phyloP scores from a whole-genome alignment of 2,888 invertebrate species.

The Reticulitermes lucifugus region DNA sequence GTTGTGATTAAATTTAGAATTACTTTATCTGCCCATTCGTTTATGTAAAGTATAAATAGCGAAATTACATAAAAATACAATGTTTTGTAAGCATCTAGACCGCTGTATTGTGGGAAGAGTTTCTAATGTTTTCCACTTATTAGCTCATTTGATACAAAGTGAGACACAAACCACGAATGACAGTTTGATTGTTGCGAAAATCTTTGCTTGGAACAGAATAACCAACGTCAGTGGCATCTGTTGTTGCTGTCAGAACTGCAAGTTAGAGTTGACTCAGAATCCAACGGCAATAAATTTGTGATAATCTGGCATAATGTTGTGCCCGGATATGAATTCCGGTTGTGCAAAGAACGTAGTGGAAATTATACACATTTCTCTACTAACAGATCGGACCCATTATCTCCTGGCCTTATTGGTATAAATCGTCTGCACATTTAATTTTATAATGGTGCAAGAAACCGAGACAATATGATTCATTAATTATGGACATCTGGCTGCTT shows the following conservation, averaged over 20 bases:
- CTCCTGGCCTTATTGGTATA: not conserved
- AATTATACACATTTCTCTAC: not conserved
- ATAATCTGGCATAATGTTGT: not conserved
- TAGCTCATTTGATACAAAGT: too few relatives aligned
- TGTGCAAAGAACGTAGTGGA: not conserved
- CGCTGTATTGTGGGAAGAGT: too few relatives aligned
- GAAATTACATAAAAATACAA: too few relatives aligned
- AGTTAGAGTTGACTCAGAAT: slow-evolving; percentile 1
- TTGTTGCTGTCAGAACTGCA: slow-evolving; percentile 4
- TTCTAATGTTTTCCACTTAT: too few relatives aligned
- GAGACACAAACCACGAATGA: not conserved
- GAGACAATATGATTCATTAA: too few relatives aligned
- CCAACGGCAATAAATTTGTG: not conserved
- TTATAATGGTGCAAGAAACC: not conserved
- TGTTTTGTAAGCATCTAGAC: too few relatives aligned
- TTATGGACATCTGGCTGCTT: too few relatives aligned
- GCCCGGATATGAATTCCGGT: not conserved
- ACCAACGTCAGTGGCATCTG: not conserved
- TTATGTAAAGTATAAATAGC: too few relatives aligned
- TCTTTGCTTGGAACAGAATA: not conserved
- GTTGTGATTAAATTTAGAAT: too few relatives aligned
- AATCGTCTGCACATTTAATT: not conserved
- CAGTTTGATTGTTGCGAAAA: not conserved
- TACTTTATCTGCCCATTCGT: too few relatives aligned
- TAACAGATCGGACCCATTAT: not conserved